Evolutionary conservation across 2,797 vertebrate genomes (phyloP), one percentile per base, ranked within the genome.

Genomic region (Clarias platycephalus): DNA sequence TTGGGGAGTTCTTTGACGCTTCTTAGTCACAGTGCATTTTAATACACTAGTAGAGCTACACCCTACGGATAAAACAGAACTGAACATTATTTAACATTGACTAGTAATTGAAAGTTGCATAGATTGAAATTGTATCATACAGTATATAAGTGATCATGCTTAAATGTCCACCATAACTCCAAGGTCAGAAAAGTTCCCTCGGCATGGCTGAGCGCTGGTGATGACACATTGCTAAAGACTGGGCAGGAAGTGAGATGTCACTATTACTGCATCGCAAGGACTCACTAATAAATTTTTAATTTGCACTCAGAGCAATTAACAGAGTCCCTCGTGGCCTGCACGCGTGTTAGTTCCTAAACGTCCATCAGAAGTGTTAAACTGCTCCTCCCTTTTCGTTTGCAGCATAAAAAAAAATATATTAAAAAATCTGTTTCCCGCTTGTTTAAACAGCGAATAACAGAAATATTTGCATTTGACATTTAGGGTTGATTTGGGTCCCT

Each of bases 401-500:
- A 76, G 40, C 26, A 12, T 53, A 53, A 53, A 24, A 72, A 81
- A 75, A 44, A 1, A 44, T 7, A 44, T 44, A 44, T 8, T 22
- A 63, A 84, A 74, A 58, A 84, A 74, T 55, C 67, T 78, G 66
- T 79, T 64, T 57, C n/a, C 71, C 44, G 63, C 78, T 81, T 28
- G 53, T 86, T 87, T 57, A 20, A 64, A 28, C 31, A 75, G 57
- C 58, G 53, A 63, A 67, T 89, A 80, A 83, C 63, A 82, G 76
- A 85, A 60, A 82, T 86, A 88, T 88, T 87, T 88, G 83, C 86
- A 86, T 88, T 86, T 89, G 89, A 84, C 87, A 88, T 89, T 89
- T 89, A 74, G 34, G 79, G 86, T 79, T 88, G 86, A 86, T 84
- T 88, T 83, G 74, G 16, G 72, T 86, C 85, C 58, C 85, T 78